These are phyloP conservation scores for Notodonta dromedarius DNA, from an alignment of 2,888 invertebrate genomes.

Conservation along the genomic window DNA sequence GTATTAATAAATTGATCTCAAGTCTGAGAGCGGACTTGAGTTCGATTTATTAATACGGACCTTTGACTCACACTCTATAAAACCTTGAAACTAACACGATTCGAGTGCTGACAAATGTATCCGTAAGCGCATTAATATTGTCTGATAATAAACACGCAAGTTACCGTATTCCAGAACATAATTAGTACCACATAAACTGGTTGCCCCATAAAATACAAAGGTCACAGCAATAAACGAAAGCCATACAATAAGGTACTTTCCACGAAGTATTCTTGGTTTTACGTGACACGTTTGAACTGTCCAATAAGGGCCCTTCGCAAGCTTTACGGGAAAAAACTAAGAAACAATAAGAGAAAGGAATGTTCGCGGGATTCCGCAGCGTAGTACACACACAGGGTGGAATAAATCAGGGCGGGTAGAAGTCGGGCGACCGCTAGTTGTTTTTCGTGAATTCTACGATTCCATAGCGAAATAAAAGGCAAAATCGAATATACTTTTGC, in stretches of 20 bases:
- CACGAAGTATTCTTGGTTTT: slow-evolving; percentile 3
- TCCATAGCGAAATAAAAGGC: no score
- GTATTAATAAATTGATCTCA: no score
- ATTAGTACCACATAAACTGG: neutral
- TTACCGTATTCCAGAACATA: neutral
- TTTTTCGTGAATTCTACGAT: no score
- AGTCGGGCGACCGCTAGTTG: no score
- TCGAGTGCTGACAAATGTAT: no score
- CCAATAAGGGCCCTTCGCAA: slow-evolving; percentile 22
- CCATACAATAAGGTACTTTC: slow-evolving; percentile 1
- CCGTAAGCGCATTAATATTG: neutral
- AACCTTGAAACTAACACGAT: no score
- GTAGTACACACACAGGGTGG: slow-evolving; percentile 11
- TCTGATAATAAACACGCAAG: slow-evolving; percentile 4
- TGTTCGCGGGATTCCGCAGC: slow-evolving; percentile 12
- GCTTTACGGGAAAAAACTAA: slow-evolving; percentile 12
- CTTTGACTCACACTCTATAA: no score
- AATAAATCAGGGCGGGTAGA: neutral
- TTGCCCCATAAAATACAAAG: neutral
- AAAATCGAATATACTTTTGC: no score
- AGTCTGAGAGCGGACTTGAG: no score
- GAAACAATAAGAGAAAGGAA: slow-evolving; percentile 28
- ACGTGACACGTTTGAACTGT: slow-evolving; percentile 24
- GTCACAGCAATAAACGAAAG: slow-evolving; percentile 4
- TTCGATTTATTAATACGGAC: no score